phyloP scores from a whole-genome alignment of 2,888 invertebrate genomes.

The Sphinx pinastri region DNA sequence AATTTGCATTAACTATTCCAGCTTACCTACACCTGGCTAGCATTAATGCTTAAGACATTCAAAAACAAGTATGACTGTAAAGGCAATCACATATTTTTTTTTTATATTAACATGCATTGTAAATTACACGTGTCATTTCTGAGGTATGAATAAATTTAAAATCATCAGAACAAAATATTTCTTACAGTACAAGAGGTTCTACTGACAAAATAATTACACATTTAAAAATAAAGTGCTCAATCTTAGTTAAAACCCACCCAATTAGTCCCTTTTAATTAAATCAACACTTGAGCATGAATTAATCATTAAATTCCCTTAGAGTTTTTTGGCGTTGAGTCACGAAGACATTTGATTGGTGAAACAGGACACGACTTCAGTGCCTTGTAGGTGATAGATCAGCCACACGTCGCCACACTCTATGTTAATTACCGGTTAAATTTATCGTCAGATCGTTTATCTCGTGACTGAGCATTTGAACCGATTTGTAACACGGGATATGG shows the following conservation, averaged over 20 bases:
- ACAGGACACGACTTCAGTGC: conserved; percentile 39
- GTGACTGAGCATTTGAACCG: conserved; percentile 5
- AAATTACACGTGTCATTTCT: no score
- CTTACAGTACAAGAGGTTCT: no score
- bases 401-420: conserved; percentile 23
- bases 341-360: conserved; percentile 32
- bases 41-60: no score
- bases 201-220: background rate
- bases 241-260: background rate
- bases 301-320: background rate
- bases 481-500: conserved; percentile 13
- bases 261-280: conserved; percentile 2
- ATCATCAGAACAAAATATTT: no score
- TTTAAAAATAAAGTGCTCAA: background rate
- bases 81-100: no score
- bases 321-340: conserved; percentile 12
- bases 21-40: no score
- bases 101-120: no score
- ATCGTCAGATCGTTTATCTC: conserved; percentile 36
- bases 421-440: conserved; percentile 30
- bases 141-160: no score
- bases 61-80: no score
- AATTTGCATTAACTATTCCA: no score
- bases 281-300: conserved; percentile 9
- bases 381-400: conserved; percentile 34